A percentile compares a stretch with the other conserved stretches of the same genome.
Evolutionary conservation across 2,888 invertebrate species (phyloP).

Genomic region (Diarsia brunnea): DNA sequence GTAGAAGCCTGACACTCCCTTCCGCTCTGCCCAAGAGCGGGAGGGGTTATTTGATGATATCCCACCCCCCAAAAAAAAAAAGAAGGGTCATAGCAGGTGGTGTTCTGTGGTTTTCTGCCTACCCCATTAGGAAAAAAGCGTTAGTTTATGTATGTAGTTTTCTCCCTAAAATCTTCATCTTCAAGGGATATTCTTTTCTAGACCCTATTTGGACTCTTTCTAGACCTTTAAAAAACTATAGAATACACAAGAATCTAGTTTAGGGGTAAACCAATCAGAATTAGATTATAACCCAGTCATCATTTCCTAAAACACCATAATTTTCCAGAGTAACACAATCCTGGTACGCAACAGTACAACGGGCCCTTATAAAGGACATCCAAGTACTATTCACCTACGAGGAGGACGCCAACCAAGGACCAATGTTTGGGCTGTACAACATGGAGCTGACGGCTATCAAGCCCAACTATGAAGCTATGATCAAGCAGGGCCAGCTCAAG

Average conservation of each 20-base stretch:
- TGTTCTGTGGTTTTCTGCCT: no score
- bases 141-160: neutral
- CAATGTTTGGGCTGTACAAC: constrained; percentile 94
- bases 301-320: neutral
- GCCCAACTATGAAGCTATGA: constrained; percentile 97
- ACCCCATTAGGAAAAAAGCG: no score
- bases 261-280: neutral
- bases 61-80: no score
- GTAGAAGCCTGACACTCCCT: no score
- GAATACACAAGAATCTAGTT: neutral
- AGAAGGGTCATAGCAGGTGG: no score
- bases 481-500: constrained; percentile 95
- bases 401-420: constrained; percentile 92
- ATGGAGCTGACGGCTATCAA: constrained; percentile 95
- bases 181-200: neutral
- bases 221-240: neutral
- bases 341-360: constrained; percentile 93
- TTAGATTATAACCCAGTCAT: neutral
- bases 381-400: constrained; percentile 94
- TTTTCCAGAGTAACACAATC: constrained; percentile 91
- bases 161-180: neutral
- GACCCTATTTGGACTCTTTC: neutral
- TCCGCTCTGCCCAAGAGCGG: no score
- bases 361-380: constrained; percentile 95
- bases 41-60: no score